Percentiles rank a stretch among this genome's conserved stretches.
These are phyloP conservation scores for Noctua janthina DNA, from an alignment of 2,888 invertebrate genomes.

Conservation along the genomic window DNA sequence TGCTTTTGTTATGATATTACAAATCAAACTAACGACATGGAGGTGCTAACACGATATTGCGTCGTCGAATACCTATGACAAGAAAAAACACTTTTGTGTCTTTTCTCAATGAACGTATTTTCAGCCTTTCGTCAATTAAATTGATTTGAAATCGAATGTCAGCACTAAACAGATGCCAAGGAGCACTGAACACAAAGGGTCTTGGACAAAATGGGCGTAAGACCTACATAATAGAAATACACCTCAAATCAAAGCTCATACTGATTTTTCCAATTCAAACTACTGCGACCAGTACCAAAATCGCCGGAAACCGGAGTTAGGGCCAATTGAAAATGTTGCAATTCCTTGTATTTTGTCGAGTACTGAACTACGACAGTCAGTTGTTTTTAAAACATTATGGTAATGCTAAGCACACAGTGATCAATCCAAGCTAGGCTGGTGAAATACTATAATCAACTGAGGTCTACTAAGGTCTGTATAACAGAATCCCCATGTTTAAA, in stretches of 20 bases:
- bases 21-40: not conserved
- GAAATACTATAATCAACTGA: not conserved
- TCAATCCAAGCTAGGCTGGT: not conserved
- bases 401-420: not conserved
- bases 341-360: not conserved
- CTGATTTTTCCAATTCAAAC: not conserved
- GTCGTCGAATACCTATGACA: not conserved
- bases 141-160: not conserved
- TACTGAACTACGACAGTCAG: not conserved
- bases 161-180: not conserved
- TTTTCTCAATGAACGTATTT: not conserved
- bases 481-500: not conserved
- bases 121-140: not conserved
- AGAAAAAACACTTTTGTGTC: not conserved
- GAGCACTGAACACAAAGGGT: not conserved
- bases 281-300: not conserved
- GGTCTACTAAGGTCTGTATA: not conserved
- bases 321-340: not conserved
- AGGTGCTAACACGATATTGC: not conserved
- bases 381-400: not conserved
- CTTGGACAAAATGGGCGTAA: not conserved
- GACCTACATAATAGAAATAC: not conserved
- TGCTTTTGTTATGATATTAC: not conserved
- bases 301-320: not conserved
- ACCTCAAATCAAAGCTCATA: not conserved